Evolutionary conservation across 2,797 vertebrate genomes (phyloP).

Genomic region (Anableps anableps): DNA sequence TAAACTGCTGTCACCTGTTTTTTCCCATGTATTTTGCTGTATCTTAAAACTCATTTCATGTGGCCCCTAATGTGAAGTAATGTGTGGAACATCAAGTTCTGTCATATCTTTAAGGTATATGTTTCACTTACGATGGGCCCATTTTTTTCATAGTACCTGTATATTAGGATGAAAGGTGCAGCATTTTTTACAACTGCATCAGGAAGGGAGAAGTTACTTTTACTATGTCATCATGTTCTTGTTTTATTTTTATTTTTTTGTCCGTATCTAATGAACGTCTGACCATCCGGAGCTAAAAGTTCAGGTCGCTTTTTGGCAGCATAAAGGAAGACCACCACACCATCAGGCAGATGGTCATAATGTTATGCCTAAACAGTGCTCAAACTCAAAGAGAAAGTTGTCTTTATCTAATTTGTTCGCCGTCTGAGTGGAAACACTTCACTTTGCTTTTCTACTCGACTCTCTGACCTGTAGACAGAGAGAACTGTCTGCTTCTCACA

Average conservation of each 20-base stretch:
- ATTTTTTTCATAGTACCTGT: too few relatives aligned
- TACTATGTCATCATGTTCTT: not conserved
- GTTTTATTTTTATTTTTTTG: not conserved
- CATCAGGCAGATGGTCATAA: not conserved
- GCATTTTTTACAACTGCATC: too few relatives aligned
- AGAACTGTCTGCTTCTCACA: conserved; percentile 36
- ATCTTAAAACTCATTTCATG: not conserved
- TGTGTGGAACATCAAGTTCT: not conserved
- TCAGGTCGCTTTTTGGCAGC: not conserved
- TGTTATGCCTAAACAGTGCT: not conserved
- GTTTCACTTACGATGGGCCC: too few relatives aligned
- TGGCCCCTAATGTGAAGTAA: not conserved
- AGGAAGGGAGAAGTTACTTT: not conserved
- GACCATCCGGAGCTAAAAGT: too few relatives aligned
- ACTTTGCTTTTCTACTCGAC: conserved; percentile 30
- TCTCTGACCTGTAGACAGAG: conserved; percentile 44
- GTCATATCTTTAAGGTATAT: not conserved
- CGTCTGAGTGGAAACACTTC: conserved; percentile 15
- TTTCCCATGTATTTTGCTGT: not conserved
- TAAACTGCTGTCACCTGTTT: not conserved
- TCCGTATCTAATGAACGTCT: too few relatives aligned
- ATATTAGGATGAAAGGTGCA: not conserved
- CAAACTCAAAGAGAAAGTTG: conserved; percentile 24
- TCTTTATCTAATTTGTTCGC: conserved; percentile 25
- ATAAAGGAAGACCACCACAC: not conserved